Percentiles rank a stretch among this genome's conserved stretches.
Evolutionary conservation across 1,140 invertebrate genomes (phyloP).

Genomic region (Ditylenchus dipsaci): DNA sequence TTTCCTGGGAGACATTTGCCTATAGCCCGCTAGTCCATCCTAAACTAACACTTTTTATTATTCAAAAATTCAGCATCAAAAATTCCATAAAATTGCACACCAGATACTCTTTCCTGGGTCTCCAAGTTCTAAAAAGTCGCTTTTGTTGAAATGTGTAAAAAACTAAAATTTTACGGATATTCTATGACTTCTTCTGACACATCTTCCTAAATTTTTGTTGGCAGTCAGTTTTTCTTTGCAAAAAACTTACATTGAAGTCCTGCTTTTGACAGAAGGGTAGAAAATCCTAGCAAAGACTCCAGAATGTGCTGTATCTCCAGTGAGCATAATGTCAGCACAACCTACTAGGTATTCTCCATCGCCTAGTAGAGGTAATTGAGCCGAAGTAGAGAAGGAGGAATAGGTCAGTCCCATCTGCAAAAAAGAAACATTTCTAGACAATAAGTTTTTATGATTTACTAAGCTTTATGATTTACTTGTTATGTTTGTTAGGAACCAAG

Average conservation of each 20-base stretch:
- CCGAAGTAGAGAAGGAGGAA: constrained; percentile 7
- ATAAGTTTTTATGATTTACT: too few relatives aligned
- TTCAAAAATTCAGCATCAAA: too few relatives aligned
- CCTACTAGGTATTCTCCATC: constrained; percentile 20
- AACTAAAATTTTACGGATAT: neutral
- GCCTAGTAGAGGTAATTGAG: constrained; percentile 18
- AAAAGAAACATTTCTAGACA: too few relatives aligned
- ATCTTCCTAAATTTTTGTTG: neutral
- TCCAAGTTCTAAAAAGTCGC: constrained; percentile 60
- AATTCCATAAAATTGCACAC: too few relatives aligned
- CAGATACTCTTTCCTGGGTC: constrained; percentile 64
- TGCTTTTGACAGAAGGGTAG: constrained; percentile 12
- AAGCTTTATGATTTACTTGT: too few relatives aligned
- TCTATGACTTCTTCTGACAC: neutral
- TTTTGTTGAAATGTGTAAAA: too few relatives aligned
- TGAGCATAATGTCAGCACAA: constrained; percentile 29
- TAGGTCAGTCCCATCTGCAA: neutral
- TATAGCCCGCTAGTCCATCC: constrained; percentile 63
- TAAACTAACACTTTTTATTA: neutral
- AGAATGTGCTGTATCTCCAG: neutral
- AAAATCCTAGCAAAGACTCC: constrained; percentile 26
- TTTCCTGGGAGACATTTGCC: constrained; percentile 61
- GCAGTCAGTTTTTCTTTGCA: neutral
- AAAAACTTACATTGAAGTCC: neutral
- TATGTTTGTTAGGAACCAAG: too few relatives aligned